Percentiles rank a stretch among this genome's conserved stretches.
phyloP scores from a whole-genome alignment of 2,113 vertebrate species.

The Mystacornis crossleyi region DNA sequence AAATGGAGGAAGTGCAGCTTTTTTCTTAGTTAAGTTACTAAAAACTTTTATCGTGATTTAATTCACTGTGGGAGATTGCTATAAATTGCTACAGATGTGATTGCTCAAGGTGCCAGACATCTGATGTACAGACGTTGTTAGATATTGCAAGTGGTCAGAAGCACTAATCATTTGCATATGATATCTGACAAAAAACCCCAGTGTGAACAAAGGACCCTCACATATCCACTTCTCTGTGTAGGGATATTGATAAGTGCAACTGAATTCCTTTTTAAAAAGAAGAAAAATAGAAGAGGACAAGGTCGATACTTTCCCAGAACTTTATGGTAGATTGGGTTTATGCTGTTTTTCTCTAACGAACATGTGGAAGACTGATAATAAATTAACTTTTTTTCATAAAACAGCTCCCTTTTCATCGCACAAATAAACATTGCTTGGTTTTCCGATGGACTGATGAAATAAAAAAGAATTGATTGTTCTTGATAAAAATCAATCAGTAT shows the following conservation, averaged over 20 bases:
- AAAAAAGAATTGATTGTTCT: neutral
- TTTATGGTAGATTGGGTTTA: neutral
- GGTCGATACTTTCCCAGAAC: neutral
- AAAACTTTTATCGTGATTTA: rapidly evolving
- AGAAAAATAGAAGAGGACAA: neutral
- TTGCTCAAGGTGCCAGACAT: neutral
- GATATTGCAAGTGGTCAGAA: neutral
- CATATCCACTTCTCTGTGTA: neutral
- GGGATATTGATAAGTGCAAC: neutral
- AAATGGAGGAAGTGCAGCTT: neutral
- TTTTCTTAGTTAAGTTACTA: neutral
- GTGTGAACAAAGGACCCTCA: neutral
- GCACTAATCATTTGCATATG: neutral
- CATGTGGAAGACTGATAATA: neutral
- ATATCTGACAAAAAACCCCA: neutral
- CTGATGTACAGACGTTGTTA: neutral
- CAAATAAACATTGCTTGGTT: neutral
- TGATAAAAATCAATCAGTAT: neutral
- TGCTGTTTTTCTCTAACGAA: neutral
- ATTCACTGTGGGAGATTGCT: neutral
- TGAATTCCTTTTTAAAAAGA: neutral
- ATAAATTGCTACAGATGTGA: neutral
- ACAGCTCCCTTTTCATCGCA: neutral
- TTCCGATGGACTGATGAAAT: neutral
- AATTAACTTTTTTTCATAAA: neutral